Conservation (phyloP, 2,113 vertebrate genomes). For the Hemiscyllium ocellatum region DNA sequence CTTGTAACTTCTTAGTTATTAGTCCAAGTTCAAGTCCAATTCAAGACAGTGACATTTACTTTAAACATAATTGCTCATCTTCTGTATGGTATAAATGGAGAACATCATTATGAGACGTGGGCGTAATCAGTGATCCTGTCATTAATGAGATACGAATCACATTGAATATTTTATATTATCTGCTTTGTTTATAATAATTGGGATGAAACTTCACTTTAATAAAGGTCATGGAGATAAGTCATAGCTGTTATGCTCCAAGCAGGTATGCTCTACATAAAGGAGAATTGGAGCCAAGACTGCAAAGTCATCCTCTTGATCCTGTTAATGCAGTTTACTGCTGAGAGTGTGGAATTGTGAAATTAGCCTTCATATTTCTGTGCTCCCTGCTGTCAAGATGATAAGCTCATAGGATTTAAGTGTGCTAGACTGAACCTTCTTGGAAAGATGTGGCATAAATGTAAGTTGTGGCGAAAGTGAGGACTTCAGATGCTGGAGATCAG, state of each 20-base stretch:
- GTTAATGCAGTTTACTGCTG: neutral
- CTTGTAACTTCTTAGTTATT: neutral
- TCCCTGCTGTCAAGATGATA: neutral
- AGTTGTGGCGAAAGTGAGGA: neutral
- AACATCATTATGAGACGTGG: neutral
- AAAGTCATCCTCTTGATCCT: neutral
- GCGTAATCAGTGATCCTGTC: neutral
- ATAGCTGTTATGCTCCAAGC: neutral
- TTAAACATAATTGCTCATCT: neutral
- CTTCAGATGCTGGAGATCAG: too few relatives aligned
- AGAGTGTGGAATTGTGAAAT: neutral
- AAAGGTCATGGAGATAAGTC: neutral
- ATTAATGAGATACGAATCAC: neutral
- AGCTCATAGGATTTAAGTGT: neutral
- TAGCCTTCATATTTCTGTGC: neutral
- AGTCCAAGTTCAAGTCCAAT: neutral
- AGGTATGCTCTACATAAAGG: neutral
- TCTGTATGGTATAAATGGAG: neutral
- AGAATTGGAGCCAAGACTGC: neutral
- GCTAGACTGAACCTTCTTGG: neutral
- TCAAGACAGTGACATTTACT: neutral
- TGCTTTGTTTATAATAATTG: neutral
- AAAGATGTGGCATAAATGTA: neutral
- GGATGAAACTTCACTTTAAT: neutral
- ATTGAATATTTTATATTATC: neutral